Conservation (phyloP, 2,888 invertebrate species). For the Diploptera punctata region DNA sequence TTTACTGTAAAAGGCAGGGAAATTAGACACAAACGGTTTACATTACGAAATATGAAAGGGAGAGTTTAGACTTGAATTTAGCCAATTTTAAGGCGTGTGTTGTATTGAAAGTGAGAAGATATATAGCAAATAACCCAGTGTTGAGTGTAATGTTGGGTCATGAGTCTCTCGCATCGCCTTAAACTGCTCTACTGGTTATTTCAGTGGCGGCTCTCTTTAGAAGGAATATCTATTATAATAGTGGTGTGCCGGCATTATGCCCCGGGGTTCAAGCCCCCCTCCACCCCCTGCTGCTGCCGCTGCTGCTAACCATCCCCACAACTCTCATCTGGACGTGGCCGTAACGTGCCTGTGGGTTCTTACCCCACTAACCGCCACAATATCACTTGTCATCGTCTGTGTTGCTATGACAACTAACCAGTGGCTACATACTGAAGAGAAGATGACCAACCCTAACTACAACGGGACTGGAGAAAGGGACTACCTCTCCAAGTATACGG, state of each 20-base stretch:
- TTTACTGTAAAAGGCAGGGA: no score
- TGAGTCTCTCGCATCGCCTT: background rate
- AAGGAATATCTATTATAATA: background rate
- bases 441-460: slow-evolving; percentile 76
- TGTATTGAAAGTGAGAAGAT: no score
- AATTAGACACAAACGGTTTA: no score
- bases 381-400: slow-evolving; percentile 73
- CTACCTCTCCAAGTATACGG: slow-evolving; percentile 69
- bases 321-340: slow-evolving; percentile 61
- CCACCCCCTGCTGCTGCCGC: background rate
- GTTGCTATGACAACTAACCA: slow-evolving; percentile 79
- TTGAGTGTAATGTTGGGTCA: slow-evolving; percentile 4
- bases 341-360: slow-evolving; percentile 68
- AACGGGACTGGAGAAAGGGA: slow-evolving; percentile 79
- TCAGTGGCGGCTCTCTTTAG: background rate
- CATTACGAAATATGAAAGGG: no score
- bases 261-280: slow-evolving; percentile 15
- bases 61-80: no score
- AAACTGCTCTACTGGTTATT: background rate
- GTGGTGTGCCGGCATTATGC: slow-evolving; percentile 18
- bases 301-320: background rate
- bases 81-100: no score
- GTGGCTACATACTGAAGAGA: slow-evolving; percentile 89
- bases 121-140: background rate
- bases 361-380: slow-evolving; percentile 69